Base-by-base conservation (phyloP, 2,113 vertebrate genomes). In the Chionodraco myersi region DNA sequence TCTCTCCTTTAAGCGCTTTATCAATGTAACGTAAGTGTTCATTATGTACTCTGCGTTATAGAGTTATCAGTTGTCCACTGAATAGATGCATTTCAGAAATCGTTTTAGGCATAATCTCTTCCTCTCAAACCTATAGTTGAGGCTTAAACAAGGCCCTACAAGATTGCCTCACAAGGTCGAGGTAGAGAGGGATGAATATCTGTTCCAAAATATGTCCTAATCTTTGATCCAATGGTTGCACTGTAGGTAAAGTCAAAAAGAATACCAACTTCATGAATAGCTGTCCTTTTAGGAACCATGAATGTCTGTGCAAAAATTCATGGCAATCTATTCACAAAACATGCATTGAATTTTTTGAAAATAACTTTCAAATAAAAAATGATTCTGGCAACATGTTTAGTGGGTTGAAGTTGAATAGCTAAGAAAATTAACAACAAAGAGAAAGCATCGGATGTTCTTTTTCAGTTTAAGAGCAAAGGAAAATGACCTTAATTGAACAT, bases 61-160 rank as follows among this genome's bases (percentile, higher is more conserved):
- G 15, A 34, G 41, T 10, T 64, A 11, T 63, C 30, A 65, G 12
- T 23, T 3, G 15, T 4, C 10, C 14, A 30, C 45, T 63, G 26
- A 72, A 30, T 52, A 10, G 14, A 21, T 49, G 49, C 58, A 41
- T 56, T 52, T 54, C 14, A 54, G 48, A 52, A 51, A 53, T 60
- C 0, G 5, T 57, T 61, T 61, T 47, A 44, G 52, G 47, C n/a
- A 45, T 62, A 48, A 63, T 72, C 41, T 78, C 10, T 64, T 78
- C 26, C 59, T 72, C 52, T 64, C n/a, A 64, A 59, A 64, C 23
- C 13, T 34, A 63, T 11, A 49, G 18, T 54, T 56, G 21, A 26
- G 45, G 23, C 61, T 72, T 41, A 41, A 41, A 41, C 36, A 41
- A 41, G 36, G 36, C 36, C 36, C 36, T 41, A 41, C 5, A 41